Evolutionary conservation across 2,797 vertebrate species (phyloP).

Genomic region (Ctenopoma kingsleyae): DNA sequence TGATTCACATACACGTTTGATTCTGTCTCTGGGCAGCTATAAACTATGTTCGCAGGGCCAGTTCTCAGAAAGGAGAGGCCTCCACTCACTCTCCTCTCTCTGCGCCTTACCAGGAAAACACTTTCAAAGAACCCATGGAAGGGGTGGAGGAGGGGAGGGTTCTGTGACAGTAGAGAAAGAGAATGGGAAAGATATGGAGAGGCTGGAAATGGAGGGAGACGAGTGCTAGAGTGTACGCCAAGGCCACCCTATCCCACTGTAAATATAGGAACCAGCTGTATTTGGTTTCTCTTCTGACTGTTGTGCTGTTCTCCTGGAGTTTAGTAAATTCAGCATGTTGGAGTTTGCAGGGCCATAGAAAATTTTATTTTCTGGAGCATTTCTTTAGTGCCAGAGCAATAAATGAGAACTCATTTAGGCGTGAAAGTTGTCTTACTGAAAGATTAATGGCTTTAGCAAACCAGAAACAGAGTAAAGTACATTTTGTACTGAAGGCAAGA

Average conservation of each 20-base stretch:
- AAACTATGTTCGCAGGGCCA: slow-evolving; percentile 77
- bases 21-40: slow-evolving; percentile 82
- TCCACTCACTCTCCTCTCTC: slow-evolving; percentile 63
- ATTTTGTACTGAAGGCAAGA: slow-evolving; percentile 20
- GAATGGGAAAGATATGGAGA: slow-evolving; percentile 71
- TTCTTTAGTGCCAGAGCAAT: slow-evolving; percentile 11
- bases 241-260: slow-evolving; percentile 64
- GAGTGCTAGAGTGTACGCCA: slow-evolving; percentile 51
- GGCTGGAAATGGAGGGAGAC: slow-evolving; percentile 55
- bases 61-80: slow-evolving; percentile 83
- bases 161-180: slow-evolving; percentile 59
- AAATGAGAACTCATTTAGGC: slow-evolving; percentile 45
- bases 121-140: slow-evolving; percentile 77
- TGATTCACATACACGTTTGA: slow-evolving; percentile 80
- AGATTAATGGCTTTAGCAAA: slow-evolving; percentile 48
- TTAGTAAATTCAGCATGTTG: slow-evolving; percentile 42
- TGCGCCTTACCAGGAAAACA: slow-evolving; percentile 76
- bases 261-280: slow-evolving; percentile 77
- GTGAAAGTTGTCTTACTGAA: slow-evolving; percentile 40
- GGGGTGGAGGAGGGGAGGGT: slow-evolving; percentile 36
- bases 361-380: slow-evolving; percentile 36
- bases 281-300: slow-evolving; percentile 57
- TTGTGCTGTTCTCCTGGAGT: slow-evolving; percentile 46
- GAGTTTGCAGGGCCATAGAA: slow-evolving; percentile 38
- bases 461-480: slow-evolving; percentile 25